Evolutionary conservation across 2,113 vertebrate genomes (phyloP), one percentile per base, ranked within the genome.

Genomic region (Zeus faber): DNA sequence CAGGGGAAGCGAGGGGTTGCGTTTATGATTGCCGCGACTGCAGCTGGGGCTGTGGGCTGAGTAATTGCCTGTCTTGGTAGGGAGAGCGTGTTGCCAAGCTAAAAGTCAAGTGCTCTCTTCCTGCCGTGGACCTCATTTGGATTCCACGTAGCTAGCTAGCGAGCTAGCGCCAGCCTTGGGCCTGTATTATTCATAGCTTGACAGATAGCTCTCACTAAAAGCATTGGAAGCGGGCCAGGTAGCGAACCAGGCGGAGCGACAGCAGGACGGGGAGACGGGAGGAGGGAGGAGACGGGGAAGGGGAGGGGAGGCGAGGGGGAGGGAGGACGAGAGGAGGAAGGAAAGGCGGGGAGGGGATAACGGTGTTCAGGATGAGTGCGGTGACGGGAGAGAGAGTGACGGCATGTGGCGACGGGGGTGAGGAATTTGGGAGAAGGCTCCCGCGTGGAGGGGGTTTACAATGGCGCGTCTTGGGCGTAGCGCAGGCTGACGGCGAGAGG

Each of bases 131-230:
- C 91, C 93, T 97, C 95, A 95, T 97, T 96, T 93, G 92, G 93
- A 95, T 95, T 95, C 94, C 89, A 91, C 93, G 63, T 79, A 61
- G 82, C 80, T 75, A 77, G 82, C 85, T 85, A 87, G 82, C 77
- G 54, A 79, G 80, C 82, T 83, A 84, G 68, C 89, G 82, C 82
- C 93, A 93, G 94, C 94, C 94, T 90, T 82, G 82, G 90, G 93
- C 91, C 91, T 96, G 93, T 92, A 95, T 99, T 96, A 97, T 97
- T 96, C 94, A 97, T 97, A 92, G 88, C 91, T 92, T 94, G 93
- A 96, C 94, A 94, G 94, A 93, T 94, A 94, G 93, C 91, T 87
- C 94, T 92, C 92, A 92, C 92, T 96, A 92, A 96, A 96, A 96
- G 95, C 93, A 85, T 91, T 97, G 96, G 95, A 95, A 91, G 73